These are phyloP conservation scores for Amphiprion percula DNA, from an alignment of 2,113 vertebrate species.

Conservation along the genomic window DNA sequence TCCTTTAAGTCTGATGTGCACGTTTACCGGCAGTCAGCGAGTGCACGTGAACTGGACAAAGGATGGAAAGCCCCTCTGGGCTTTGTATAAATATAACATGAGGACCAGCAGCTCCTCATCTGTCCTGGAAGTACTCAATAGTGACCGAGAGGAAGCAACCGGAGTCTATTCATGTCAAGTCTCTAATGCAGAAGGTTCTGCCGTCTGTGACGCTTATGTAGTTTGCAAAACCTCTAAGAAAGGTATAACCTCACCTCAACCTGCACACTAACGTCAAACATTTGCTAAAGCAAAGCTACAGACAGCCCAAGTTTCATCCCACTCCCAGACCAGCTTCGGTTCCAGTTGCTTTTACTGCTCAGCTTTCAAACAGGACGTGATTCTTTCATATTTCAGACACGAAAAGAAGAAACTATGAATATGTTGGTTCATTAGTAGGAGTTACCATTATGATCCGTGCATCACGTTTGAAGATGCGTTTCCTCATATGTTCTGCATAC, in stretches of 20 bases:
- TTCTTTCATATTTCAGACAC: no score
- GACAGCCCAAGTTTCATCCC: no score
- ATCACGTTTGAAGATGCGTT: no score
- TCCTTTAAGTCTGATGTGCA: conserved; percentile 55
- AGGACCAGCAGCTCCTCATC: conserved; percentile 82
- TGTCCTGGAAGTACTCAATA: conserved; percentile 85
- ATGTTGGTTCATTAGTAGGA: no score
- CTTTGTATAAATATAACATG: conserved; percentile 75
- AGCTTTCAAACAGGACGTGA: no score
- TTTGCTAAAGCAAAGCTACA: no score
- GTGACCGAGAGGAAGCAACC: conserved; percentile 82
- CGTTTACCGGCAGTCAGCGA: conserved; percentile 85
- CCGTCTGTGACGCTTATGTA: conserved; percentile 83
- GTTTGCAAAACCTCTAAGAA: conserved; percentile 21
- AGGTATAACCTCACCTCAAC: conserved; percentile 21
- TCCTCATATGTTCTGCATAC: no score
- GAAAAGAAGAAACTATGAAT: no score
- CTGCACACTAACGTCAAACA: no score
- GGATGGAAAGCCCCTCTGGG: conserved; percentile 87
- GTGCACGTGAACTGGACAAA: conserved; percentile 88
- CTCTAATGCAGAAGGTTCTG: conserved; percentile 87
- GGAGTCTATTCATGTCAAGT: conserved; percentile 90
- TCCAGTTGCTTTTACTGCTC: no score
- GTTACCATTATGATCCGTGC: no score
- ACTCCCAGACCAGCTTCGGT: no score